Evolutionary conservation across 2,888 invertebrate genomes (phyloP).

Genomic region (Lymantria monacha): DNA sequence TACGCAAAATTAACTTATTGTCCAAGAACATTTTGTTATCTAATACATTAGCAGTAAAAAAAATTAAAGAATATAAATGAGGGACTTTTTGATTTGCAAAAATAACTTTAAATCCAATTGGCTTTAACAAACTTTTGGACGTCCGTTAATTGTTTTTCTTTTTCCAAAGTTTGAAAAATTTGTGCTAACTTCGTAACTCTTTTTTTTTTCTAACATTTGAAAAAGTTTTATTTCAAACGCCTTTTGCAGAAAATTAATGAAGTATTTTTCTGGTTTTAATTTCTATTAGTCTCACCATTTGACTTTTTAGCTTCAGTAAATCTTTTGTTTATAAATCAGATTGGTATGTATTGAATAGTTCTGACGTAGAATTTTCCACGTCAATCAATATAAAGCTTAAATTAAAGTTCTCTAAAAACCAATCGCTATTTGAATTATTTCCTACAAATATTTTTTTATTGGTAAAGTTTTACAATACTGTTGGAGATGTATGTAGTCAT

Average conservation of each 20-base stretch:
- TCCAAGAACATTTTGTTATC: background rate
- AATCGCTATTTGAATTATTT: no score
- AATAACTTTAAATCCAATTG: slow-evolving; percentile 43
- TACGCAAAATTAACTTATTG: no score
- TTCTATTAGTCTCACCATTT: background rate
- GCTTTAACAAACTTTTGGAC: background rate
- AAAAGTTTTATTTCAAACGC: slow-evolving; percentile 51
- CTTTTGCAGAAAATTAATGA: slow-evolving; percentile 72
- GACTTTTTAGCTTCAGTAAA: no score
- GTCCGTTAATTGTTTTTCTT: slow-evolving; percentile 60
- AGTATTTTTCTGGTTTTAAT: slow-evolving; percentile 23
- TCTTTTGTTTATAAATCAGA: no score
- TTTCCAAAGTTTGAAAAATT: slow-evolving; percentile 46
- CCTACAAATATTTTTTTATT: no score
- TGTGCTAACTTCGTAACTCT: slow-evolving; percentile 52
- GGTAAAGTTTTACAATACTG: no score
- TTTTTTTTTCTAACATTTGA: slow-evolving; percentile 45
- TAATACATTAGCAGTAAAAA: slow-evolving; percentile 7
- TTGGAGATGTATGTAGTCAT: no score
- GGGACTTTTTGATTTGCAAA: slow-evolving; percentile 7
- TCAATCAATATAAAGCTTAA: no score
- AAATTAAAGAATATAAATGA: slow-evolving; percentile 7
- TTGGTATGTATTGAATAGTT: no score
- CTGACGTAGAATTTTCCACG: no score
- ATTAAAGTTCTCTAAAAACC: no score